Base-by-base conservation (phyloP, 2,113 vertebrate species). In the Chaetops frenatus region DNA sequence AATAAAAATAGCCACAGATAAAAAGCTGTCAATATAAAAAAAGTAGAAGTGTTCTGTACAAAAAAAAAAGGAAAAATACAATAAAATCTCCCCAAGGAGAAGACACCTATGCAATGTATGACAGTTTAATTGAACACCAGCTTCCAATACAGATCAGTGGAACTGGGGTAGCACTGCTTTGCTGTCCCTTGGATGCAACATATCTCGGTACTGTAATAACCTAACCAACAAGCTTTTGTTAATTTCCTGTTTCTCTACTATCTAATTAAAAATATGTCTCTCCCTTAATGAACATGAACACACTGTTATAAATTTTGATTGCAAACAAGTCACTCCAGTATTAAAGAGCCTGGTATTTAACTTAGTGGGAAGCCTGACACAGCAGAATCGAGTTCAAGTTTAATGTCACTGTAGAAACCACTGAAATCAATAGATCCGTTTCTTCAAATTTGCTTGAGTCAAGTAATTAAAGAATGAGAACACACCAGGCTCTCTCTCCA, bases 211-310 rank as follows among this genome's bases (percentile, higher is more conserved):
- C 36, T 2, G 1, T 81, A 91, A 81, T 15, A 92, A 90, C 47
- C 33, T 45, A 91, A 58, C 19, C 42, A 93, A 83, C 21, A 76
- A 87, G 79, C 67, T 77, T 80, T 82, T 86, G 23, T 81, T 95
- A 84, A 96, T 96, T 97, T 97, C 96, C 95, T 96, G 88, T 86
- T 91, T 61, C 48, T 92, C 74, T 53, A 79, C 47, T 56, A 51
- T 29, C n/a, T 86, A 95, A 97, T 95, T 94, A 96, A 93, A 95
- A 90, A 44, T 47, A 58, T 33, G 40, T 45, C 35, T 60, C 56
- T 67, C n/a, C 67, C 64, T 86, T 77, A 91, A 92, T 69, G 42
- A 95, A 51, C 48, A 50, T 22, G 19, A 88, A 76, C 54, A 57
- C 50, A 47, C 50, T 0, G 0, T 38, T 89, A 85, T 61, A 57